Evolutionary conservation across 2,888 invertebrate species (phyloP).

Genomic region (Drosophila rubida): DNA sequence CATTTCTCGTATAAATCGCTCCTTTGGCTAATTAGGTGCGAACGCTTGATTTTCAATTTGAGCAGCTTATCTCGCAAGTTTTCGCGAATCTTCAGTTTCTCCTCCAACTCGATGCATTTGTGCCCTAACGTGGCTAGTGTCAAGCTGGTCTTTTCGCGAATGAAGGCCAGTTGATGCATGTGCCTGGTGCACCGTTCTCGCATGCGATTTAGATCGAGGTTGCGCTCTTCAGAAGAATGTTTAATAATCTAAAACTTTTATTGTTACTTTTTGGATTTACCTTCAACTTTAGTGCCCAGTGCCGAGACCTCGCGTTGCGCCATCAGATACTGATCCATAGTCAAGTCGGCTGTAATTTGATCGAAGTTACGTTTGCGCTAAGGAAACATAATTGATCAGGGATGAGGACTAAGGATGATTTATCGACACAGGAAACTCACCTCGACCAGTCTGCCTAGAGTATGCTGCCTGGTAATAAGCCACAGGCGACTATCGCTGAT

Average conservation of each 20-base stretch:
- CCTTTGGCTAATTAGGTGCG: conserved; percentile 12
- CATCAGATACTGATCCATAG: conserved; percentile 43
- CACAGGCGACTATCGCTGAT: conserved; percentile 42
- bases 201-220: conserved; percentile 29
- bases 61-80: conserved; percentile 24
- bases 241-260: too few species aligned
- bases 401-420: background rate
- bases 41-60: conserved; percentile 25
- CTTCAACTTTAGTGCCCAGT: conserved; percentile 38
- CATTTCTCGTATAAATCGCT: background rate
- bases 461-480: conserved; percentile 45
- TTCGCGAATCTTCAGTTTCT: fast-evolving
- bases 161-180: conserved; percentile 47
- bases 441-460: conserved; percentile 45
- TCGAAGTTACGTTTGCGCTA: conserved; percentile 45
- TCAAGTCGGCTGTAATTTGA: conserved; percentile 39
- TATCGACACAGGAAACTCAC: conserved; percentile 17
- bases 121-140: background rate
- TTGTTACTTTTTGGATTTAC: conserved; percentile 8
- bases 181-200: conserved; percentile 43
- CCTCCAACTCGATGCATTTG: fast-evolving
- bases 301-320: conserved; percentile 34
- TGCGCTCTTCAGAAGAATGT: conserved; percentile 32
- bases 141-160: conserved; percentile 47
- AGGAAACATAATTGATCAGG: background rate